Conservation (phyloP, 2,113 vertebrate species). For the Phylloscopus whistleri region DNA sequence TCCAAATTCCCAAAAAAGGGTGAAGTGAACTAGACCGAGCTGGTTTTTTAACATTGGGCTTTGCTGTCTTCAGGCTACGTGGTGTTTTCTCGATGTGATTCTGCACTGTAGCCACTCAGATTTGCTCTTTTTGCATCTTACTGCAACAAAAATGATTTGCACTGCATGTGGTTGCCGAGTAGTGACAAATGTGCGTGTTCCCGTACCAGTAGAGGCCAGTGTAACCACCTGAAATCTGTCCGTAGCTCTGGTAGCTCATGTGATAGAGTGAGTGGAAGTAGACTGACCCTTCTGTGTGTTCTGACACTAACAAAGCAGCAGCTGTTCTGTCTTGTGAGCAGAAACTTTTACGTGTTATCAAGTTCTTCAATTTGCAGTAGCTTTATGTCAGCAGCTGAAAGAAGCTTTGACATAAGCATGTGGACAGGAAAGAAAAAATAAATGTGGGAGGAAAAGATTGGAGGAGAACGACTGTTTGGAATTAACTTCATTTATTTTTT, state of each 20-base stretch:
- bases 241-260: neutral
- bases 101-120: slow-evolving; percentile 30
- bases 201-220: slow-evolving; percentile 64
- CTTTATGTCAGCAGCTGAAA: slow-evolving; percentile 55
- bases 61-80: slow-evolving; percentile 30
- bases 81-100: neutral
- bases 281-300: slow-evolving; percentile 24
- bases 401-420: slow-evolving; percentile 58
- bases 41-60: slow-evolving; percentile 22
- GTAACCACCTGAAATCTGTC: slow-evolving; percentile 45
- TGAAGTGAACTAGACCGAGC: neutral
- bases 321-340: slow-evolving; percentile 39
- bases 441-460: slow-evolving; percentile 1
- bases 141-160: neutral
- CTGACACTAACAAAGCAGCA: slow-evolving; percentile 59
- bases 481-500: slow-evolving; percentile 47
- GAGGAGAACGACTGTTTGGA: neutral
- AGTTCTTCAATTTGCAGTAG: slow-evolving; percentile 43
- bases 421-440: slow-evolving; percentile 39
- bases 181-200: neutral
- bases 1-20: neutral
- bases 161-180: neutral
- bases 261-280: slow-evolving; percentile 35
- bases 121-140: slow-evolving; percentile 39
- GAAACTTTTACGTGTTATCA: neutral